Percentiles rank a stretch among this genome's conserved stretches.
Conservation (phyloP, 2,113 vertebrate species). For the Gadus chalcogrammus region DNA sequence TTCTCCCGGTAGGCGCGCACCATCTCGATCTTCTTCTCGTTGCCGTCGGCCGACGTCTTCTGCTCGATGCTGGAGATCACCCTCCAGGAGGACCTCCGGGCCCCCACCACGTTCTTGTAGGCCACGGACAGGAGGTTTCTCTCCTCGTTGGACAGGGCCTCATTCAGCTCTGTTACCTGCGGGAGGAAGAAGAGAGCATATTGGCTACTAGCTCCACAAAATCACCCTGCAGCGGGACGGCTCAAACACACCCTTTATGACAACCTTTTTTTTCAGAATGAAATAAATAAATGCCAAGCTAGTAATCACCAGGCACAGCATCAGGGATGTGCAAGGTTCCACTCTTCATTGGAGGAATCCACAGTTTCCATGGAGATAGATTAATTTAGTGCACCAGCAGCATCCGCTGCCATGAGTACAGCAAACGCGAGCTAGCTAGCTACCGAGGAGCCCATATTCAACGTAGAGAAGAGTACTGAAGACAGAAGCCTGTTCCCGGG, state of each 20-base stretch:
- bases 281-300: neutral
- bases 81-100: slow-evolving; percentile 94
- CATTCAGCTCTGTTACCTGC: slow-evolving; percentile 94
- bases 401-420: slow-evolving; percentile 52
- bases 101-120: slow-evolving; percentile 97
- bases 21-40: slow-evolving; percentile 99
- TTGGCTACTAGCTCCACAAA: slow-evolving; percentile 9
- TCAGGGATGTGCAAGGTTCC: slow-evolving; percentile 43
- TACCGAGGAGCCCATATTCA: slow-evolving; percentile 41
- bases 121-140: slow-evolving; percentile 95
- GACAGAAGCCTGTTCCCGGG: slow-evolving; percentile 61
- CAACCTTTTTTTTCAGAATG: neutral
- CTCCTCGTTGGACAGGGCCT: slow-evolving; percentile 96
- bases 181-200: slow-evolving; percentile 1
- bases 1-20: slow-evolving; percentile 96
- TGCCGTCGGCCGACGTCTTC: slow-evolving; percentile 96
- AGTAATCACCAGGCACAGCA: slow-evolving; percentile 8
- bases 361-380: slow-evolving; percentile 69
- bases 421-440: slow-evolving; percentile 45
- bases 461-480: slow-evolving; percentile 28
- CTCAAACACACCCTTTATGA: neutral
- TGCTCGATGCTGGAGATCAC: slow-evolving; percentile 99
- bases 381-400: slow-evolving; percentile 57
- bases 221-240: neutral
- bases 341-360: slow-evolving; percentile 41